Conservation (phyloP, 2,113 vertebrate genomes). For the Dipodomys stephensi region DNA sequence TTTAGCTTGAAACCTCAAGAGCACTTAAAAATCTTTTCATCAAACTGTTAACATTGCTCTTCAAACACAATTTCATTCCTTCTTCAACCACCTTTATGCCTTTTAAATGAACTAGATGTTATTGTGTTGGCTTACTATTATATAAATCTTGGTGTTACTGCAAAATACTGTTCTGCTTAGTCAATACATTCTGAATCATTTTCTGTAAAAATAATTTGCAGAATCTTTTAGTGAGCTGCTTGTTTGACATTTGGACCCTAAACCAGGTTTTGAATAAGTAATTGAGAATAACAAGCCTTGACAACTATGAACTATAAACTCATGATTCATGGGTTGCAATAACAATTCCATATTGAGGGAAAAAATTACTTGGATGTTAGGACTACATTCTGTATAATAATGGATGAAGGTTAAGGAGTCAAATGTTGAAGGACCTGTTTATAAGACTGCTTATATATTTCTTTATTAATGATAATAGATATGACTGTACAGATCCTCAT, state of each 20-base stretch:
- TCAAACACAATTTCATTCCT: not conserved
- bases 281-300: not conserved
- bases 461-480: not conserved
- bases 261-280: not conserved
- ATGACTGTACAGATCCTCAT: not conserved
- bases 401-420: not conserved
- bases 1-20: not conserved
- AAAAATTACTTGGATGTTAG: not conserved
- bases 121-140: not conserved
- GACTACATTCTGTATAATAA: not conserved
- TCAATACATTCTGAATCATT: not conserved
- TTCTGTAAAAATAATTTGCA: not conserved
- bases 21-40: not conserved
- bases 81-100: not conserved
- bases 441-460: not conserved
- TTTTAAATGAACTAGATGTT: slow-evolving; percentile 6
- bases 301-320: not conserved
- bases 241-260: not conserved
- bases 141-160: not conserved
- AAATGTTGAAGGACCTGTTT: not conserved
- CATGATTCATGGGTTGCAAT: not conserved
- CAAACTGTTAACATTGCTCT: not conserved
- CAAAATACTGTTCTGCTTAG: not conserved
- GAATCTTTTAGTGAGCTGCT: not conserved
- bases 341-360: not conserved